These are phyloP conservation scores for Takifugu bimaculatus DNA, from an alignment of 2,113 vertebrate genomes.

Conservation along the genomic window DNA sequence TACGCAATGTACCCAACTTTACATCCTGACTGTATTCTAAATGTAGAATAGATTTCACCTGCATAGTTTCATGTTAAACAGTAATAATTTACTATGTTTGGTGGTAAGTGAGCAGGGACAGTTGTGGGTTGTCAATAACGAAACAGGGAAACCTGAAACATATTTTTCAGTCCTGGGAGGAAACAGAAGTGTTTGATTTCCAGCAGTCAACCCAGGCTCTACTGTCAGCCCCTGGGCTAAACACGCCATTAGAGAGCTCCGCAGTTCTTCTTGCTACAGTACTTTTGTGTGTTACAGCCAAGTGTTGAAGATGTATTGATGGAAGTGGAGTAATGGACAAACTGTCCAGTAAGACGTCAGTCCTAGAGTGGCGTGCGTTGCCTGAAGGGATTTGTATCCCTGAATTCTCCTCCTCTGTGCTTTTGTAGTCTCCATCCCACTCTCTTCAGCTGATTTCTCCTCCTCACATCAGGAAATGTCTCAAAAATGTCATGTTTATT, in stretches of 20 bases:
- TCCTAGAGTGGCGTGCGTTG: slow-evolving; percentile 29
- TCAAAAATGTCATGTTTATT: too few relatives aligned
- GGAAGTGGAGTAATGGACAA: slow-evolving; percentile 54
- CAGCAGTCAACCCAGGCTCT: slow-evolving; percentile 12
- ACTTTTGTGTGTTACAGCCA: slow-evolving; percentile 28
- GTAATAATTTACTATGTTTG: too few relatives aligned
- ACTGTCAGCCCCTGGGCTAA: slow-evolving; percentile 35
- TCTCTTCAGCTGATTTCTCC: slow-evolving; percentile 30
- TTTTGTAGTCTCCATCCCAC: slow-evolving; percentile 19
- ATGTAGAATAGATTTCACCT: too few relatives aligned
- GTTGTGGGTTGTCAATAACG: too few relatives aligned
- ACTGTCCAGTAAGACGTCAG: slow-evolving; percentile 40
- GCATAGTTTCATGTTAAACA: too few relatives aligned
- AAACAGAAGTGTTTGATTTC: slow-evolving; percentile 1
- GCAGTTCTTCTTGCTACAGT: slow-evolving; percentile 41
- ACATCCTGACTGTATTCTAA: too few relatives aligned
- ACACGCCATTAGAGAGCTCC: slow-evolving; percentile 42
- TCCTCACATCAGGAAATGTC: background rate
- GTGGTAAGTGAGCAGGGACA: too few relatives aligned
- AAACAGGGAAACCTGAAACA: too few relatives aligned
- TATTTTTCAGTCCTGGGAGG: background rate
- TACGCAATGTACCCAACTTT: too few relatives aligned
- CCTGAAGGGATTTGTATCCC: slow-evolving; percentile 40
- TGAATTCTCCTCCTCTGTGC: slow-evolving; percentile 9
- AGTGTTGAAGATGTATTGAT: slow-evolving; percentile 38